Percentiles rank a stretch among this genome's conserved stretches.
Conservation (phyloP, 2,797 vertebrate species). For the Toxotes lorentzi region DNA sequence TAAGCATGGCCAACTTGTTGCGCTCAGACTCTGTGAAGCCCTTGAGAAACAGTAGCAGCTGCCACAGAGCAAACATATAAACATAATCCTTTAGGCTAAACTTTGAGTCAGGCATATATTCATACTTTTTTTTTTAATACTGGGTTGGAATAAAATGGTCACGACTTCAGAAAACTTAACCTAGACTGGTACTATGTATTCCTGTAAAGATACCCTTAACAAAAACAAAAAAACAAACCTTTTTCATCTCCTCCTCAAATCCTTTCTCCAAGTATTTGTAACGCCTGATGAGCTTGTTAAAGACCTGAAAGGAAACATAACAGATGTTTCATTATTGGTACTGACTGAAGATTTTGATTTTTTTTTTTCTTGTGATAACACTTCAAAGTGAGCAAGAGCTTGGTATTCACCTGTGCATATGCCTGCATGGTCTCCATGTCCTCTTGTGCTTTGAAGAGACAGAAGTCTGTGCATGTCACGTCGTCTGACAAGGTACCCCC, state of each 20-base stretch:
- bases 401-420: conserved; percentile 89
- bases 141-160: not conserved
- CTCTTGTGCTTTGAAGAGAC: conserved; percentile 97
- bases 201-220: not conserved
- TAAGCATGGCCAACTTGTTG: conserved; percentile 98
- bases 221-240: conserved; percentile 80
- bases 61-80: conserved; percentile 47
- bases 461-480: conserved; percentile 95
- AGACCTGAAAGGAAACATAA: conserved; percentile 85
- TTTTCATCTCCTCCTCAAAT: conserved; percentile 98
- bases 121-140: not conserved
- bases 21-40: conserved; percentile 98
- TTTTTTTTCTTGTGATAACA: not conserved
- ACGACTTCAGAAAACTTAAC: not conserved
- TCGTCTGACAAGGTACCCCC: conserved; percentile 96
- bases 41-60: conserved; percentile 98
- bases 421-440: conserved; percentile 99
- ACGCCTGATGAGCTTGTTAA: conserved; percentile 98
- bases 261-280: conserved; percentile 99
- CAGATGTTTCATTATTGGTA: conserved; percentile 42
- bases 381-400: not conserved
- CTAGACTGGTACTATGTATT: not conserved
- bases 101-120: not conserved
- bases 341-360: conserved; percentile 40
- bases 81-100: conserved; percentile 18